Evolutionary conservation across 2,113 vertebrate species (phyloP).

Genomic region (Suricata suricatta): DNA sequence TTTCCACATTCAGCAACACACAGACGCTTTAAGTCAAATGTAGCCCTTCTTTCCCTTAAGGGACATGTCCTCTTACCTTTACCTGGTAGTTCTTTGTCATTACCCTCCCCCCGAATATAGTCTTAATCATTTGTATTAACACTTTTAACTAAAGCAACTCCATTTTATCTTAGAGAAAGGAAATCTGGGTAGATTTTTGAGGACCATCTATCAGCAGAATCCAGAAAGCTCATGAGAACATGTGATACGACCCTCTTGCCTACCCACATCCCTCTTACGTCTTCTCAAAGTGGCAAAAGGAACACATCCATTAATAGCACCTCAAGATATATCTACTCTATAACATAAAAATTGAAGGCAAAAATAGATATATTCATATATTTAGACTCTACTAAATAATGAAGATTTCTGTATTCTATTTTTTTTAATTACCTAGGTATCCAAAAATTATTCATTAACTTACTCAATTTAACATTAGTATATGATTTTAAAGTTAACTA

Average conservation of each 20-base stretch:
- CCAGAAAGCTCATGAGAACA: neutral
- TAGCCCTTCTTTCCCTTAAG: neutral
- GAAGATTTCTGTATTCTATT: neutral
- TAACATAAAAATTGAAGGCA: neutral
- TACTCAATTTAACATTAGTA: neutral
- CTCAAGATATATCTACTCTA: neutral
- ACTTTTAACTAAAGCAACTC: neutral
- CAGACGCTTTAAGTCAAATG: neutral
- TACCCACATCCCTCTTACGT: neutral
- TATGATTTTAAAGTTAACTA: neutral
- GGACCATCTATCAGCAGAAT: neutral
- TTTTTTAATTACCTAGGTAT: neutral
- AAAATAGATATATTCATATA: neutral
- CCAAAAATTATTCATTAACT: neutral
- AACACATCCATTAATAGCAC: neutral
- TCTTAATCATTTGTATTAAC: neutral
- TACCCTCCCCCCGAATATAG: neutral
- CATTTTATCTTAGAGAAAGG: neutral
- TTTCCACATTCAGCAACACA: neutral
- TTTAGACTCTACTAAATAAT: neutral
- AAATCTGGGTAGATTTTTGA: neutral
- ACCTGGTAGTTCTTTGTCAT: neutral
- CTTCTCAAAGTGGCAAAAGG: neutral
- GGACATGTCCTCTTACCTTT: neutral
- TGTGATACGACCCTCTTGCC: neutral